These are phyloP conservation scores for Huso huso DNA, from an alignment of 2,797 vertebrate genomes.

Conservation along the genomic window DNA sequence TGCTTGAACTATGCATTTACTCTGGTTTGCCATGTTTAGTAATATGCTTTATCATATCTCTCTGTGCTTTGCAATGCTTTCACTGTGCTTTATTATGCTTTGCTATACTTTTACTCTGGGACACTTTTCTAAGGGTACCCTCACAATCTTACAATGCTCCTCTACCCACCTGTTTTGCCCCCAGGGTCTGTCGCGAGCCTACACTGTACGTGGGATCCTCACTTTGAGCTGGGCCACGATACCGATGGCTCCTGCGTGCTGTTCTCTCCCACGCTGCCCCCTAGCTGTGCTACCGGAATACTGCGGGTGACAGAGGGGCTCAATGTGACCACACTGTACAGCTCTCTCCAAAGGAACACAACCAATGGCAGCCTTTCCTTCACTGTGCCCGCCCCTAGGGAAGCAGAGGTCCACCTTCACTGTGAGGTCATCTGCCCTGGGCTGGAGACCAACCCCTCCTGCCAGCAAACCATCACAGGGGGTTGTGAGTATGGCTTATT, in stretches of 20 bases:
- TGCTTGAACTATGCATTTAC: too few species aligned
- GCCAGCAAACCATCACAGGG: conserved; percentile 13
- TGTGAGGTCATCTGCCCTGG: conserved; percentile 18
- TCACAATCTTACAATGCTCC: too few species aligned
- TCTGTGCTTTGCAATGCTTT: too few species aligned
- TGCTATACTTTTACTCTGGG: too few species aligned
- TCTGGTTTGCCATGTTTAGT: too few species aligned
- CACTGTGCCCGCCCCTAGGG: background rate
- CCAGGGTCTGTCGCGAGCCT: background rate
- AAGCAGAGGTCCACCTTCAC: background rate
- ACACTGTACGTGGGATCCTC: conserved; percentile 24
- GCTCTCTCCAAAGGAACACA: background rate
- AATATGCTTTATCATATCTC: too few species aligned
- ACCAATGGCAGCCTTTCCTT: background rate
- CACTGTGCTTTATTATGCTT: too few species aligned
- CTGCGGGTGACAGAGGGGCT: background rate
- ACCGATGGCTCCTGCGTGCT: background rate
- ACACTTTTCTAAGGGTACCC: too few species aligned
- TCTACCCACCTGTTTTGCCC: too few species aligned
- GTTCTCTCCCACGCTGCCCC: background rate
- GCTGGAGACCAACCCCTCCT: background rate
- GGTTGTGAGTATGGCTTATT: conserved; percentile 26
- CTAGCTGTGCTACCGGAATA: background rate
- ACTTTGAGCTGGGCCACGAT: conserved; percentile 5
- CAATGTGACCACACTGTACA: background rate